Conservation (phyloP, 1,140 invertebrate species). For the Atta cephalotes region DNA sequence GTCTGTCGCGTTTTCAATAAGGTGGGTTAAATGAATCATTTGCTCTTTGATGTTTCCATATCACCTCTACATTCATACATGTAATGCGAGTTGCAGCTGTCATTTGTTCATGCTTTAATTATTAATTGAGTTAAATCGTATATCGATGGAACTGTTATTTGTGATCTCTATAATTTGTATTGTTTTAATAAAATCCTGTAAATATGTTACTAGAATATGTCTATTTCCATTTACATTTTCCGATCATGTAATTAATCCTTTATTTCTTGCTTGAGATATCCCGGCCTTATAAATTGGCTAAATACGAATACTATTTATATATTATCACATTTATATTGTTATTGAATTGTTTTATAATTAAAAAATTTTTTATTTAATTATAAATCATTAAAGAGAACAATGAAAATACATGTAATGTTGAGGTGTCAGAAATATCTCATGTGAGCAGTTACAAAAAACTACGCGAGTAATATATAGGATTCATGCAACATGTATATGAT, state of each 20-base stretch:
- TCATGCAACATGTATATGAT: neutral
- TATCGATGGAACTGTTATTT: conserved; percentile 17
- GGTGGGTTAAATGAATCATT: conserved; percentile 44
- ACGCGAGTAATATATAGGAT: too few relatives aligned
- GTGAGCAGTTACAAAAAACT: too few relatives aligned
- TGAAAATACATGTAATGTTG: too few relatives aligned
- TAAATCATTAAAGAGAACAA: too few relatives aligned
- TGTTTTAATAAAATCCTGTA: neutral
- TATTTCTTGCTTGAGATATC: too few relatives aligned
- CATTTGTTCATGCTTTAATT: conserved; percentile 8
- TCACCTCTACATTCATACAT: neutral
- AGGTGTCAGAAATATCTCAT: too few relatives aligned
- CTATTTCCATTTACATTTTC: neutral
- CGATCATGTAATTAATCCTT: neutral
- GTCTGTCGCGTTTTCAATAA: conserved; percentile 44
- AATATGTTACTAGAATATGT: neutral
- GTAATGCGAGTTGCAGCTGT: neutral
- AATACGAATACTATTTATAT: too few relatives aligned
- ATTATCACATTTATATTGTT: too few relatives aligned
- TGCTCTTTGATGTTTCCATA: conserved; percentile 13
- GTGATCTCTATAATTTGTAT: neutral
- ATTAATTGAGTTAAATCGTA: neutral
- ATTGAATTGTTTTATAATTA: too few relatives aligned
- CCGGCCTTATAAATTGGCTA: too few relatives aligned
- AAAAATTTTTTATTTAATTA: too few relatives aligned